Evolutionary conservation across 1,140 invertebrate genomes (phyloP), one percentile per base, ranked within the genome.

Genomic region (Drosophila nigrodunni): DNA sequence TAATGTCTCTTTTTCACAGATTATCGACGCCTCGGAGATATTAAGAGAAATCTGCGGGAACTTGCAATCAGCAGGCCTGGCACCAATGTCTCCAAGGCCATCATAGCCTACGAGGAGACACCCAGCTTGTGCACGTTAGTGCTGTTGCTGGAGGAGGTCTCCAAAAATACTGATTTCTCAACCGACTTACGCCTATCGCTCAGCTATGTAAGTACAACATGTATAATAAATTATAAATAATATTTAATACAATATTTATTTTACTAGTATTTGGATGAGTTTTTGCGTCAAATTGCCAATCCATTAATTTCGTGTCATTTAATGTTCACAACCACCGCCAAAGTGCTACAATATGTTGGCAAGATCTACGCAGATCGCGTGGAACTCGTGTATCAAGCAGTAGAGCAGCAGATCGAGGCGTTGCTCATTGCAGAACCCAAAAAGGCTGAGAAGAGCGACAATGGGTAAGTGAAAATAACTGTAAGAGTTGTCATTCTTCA

Each of bases 151-250:
- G 85, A 91, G 15, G 91, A 92, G 43, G 21, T 92, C 1, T 87
- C 91, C 0, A 89, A 91, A 21, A 89, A 90, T 39, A 71, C 77
- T 2, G 86, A 92, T 39, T 88, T 75, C 50, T 80, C 85, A 9
- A 80, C 81, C 8, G 89, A 92, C 41, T 62, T 91, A 25, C 72
- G 74, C 2, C 55, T 92, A 18, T 81, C 89, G 7, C 57, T 90
- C 4, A 34, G 13, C 68, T 92, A 88, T 72, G 91, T 92, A 74
- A 82, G 88, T 71, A n/a, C 1, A 21, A 21, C 18, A 21, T 21
- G 18, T 3, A 21, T 11, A 9, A 3, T 11, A 5, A 41, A 34
- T 2, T 8, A 4, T 1, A 30, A 21, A 34, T 9, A 2, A n/a
- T 11, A 8, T 58, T 3, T 6, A 44, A 44, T 18, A 41, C 8